These are phyloP conservation scores for Hystrix brachyura DNA, from an alignment of 2,113 vertebrate genomes.

Conservation along the genomic window DNA sequence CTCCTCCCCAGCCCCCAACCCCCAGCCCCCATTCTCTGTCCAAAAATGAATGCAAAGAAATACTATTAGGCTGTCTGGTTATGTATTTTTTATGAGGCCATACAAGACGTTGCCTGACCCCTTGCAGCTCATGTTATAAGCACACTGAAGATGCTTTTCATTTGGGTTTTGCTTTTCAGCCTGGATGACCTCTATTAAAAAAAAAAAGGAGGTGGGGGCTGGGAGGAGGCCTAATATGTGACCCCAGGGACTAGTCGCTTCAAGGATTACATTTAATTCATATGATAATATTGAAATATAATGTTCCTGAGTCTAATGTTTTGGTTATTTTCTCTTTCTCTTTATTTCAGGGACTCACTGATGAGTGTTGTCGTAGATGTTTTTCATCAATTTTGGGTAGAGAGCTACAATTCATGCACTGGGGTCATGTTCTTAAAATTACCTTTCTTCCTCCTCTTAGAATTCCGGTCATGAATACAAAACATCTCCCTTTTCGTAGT, in stretches of 20 bases:
- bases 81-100: constrained; percentile 94
- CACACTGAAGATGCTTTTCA: constrained; percentile 93
- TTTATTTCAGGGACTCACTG: constrained; percentile 86
- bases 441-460: constrained; percentile 73
- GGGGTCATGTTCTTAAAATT: constrained; percentile 86
- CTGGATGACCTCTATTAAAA: constrained; percentile 92
- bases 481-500: constrained; percentile 69
- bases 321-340: constrained; percentile 87
- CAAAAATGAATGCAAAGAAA: constrained; percentile 93
- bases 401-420: constrained; percentile 68
- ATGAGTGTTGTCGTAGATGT: constrained; percentile 83
- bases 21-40: constrained; percentile 87
- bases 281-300: constrained; percentile 93
- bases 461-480: constrained; percentile 76
- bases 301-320: constrained; percentile 87
- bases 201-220: constrained; percentile 82
- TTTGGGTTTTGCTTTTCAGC: constrained; percentile 92
- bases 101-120: constrained; percentile 92
- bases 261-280: constrained; percentile 92
- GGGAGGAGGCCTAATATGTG: constrained; percentile 89
- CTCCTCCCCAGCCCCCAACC: constrained; percentile 60
- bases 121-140: constrained; percentile 91
- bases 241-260: constrained; percentile 89
- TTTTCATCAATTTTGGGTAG: constrained; percentile 72
- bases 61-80: constrained; percentile 93